phyloP scores from a whole-genome alignment of 2,888 invertebrate species.

The Rhodophaea formosa region DNA sequence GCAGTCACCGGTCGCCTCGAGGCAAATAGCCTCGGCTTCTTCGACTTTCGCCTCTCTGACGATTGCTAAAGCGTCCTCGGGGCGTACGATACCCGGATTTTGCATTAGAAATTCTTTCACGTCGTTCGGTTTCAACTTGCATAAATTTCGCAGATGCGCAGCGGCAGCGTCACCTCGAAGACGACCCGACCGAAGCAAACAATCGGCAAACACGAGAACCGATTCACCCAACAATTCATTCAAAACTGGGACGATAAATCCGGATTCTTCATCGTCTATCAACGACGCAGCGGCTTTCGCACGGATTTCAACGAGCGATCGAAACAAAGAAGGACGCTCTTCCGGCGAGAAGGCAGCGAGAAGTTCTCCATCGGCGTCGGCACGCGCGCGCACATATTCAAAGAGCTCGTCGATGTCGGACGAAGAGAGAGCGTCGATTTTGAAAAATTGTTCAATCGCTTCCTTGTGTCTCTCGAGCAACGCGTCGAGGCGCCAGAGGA shows the following conservation, averaged over 20 bases:
- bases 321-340: not conserved
- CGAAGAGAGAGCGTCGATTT: conserved; percentile 49
- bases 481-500: conserved; percentile 55
- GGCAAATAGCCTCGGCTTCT: conserved; percentile 62
- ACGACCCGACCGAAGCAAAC: conserved; percentile 48
- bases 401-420: conserved; percentile 63
- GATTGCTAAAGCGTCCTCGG: conserved; percentile 62
- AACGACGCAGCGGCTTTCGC: conserved; percentile 60
- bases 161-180: conserved; percentile 53
- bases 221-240: conserved; percentile 33
- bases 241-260: conserved; percentile 38
- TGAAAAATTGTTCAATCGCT: conserved; percentile 53
- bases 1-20: conserved; percentile 68
- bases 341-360: conserved; percentile 42
- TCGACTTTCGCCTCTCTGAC: conserved; percentile 50
- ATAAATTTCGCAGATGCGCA: conserved; percentile 54
- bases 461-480: conserved; percentile 41
- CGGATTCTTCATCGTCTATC: conserved; percentile 43
- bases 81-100: conserved; percentile 57
- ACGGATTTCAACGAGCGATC: conserved; percentile 45
- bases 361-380: conserved; percentile 38
- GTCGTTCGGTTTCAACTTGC: conserved; percentile 43
- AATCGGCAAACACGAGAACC: conserved; percentile 50
- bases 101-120: conserved; percentile 53
- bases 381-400: conserved; percentile 49